These are phyloP conservation scores for Coreoperca whiteheadi DNA, from an alignment of 2,113 vertebrate genomes.

Conservation along the genomic window DNA sequence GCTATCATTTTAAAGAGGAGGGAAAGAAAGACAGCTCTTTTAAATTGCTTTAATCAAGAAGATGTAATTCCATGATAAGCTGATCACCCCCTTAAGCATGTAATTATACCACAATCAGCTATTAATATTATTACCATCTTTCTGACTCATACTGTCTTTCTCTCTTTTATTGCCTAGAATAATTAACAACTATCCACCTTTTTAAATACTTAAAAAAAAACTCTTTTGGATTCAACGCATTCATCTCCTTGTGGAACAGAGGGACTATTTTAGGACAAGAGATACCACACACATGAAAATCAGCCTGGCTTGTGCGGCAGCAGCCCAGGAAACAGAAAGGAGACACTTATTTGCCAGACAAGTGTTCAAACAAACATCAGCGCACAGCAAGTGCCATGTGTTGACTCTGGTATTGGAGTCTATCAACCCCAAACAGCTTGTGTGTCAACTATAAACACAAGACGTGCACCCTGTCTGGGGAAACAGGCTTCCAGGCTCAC, in stretches of 20 bases:
- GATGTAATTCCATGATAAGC: conserved; percentile 72
- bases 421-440: conserved; percentile 74
- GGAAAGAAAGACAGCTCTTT: conserved; percentile 69
- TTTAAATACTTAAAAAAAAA: neutral
- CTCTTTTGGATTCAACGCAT: neutral
- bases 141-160: conserved; percentile 31
- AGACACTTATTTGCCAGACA: conserved; percentile 43
- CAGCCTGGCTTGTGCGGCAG: neutral
- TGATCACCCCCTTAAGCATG: conserved; percentile 60
- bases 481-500: conserved; percentile 36
- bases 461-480: conserved; percentile 45
- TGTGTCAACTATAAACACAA: conserved; percentile 77
- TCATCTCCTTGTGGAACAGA: neutral
- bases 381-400: conserved; percentile 41
- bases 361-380: conserved; percentile 68
- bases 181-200: neutral
- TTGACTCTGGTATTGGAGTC: conserved; percentile 70
- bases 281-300: neutral
- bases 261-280: neutral
- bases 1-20: conserved; percentile 76
- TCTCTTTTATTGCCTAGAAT: neutral
- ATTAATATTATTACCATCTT: conserved; percentile 42
- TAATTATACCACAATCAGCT: conserved; percentile 62
- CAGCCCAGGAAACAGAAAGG: conserved; percentile 21
- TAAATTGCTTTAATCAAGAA: conserved; percentile 70